phyloP scores from a whole-genome alignment of 2,888 invertebrate genomes.

The Parthenolecanium corni region DNA sequence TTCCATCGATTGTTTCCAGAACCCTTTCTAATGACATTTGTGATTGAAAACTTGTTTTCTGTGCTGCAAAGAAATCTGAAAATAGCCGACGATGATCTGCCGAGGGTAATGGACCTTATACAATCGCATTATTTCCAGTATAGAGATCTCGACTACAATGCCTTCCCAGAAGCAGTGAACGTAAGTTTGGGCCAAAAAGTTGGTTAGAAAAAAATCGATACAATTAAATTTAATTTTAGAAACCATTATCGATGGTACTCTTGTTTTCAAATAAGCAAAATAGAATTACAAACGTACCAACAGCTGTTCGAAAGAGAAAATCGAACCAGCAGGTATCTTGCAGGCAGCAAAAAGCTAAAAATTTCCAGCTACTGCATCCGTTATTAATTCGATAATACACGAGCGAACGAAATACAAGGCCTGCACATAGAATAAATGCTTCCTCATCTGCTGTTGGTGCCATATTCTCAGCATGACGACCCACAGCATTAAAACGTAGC shows the following conservation, averaged over 20 bases:
- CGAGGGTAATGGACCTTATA: slow-evolving; percentile 3
- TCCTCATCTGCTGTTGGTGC: too few relatives aligned
- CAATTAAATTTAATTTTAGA: background rate
- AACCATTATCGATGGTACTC: background rate
- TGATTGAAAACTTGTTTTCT: slow-evolving; percentile 3
- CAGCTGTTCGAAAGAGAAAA: too few relatives aligned
- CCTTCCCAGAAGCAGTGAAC: slow-evolving; percentile 3
- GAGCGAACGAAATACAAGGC: too few relatives aligned
- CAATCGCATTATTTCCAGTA: slow-evolving; percentile 10
- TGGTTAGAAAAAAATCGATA: background rate
- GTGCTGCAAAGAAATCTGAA: background rate
- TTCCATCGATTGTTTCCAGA: background rate
- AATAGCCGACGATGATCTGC: slow-evolving; percentile 2
- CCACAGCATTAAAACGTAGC: too few relatives aligned
- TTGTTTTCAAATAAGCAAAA: too few relatives aligned
- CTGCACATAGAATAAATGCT: too few relatives aligned
- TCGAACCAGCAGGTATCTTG: too few relatives aligned
- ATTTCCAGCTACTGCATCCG: too few relatives aligned
- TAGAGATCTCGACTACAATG: slow-evolving; percentile 9
- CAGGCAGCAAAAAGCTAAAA: too few relatives aligned
- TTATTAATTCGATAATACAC: too few relatives aligned
- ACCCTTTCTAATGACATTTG: slow-evolving; percentile 7
- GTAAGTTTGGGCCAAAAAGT: slow-evolving; percentile 5
- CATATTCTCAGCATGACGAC: too few relatives aligned
- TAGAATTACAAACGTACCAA: too few relatives aligned